phyloP scores from a whole-genome alignment of 2,113 vertebrate genomes.

The Kryptolebias marmoratus region DNA sequence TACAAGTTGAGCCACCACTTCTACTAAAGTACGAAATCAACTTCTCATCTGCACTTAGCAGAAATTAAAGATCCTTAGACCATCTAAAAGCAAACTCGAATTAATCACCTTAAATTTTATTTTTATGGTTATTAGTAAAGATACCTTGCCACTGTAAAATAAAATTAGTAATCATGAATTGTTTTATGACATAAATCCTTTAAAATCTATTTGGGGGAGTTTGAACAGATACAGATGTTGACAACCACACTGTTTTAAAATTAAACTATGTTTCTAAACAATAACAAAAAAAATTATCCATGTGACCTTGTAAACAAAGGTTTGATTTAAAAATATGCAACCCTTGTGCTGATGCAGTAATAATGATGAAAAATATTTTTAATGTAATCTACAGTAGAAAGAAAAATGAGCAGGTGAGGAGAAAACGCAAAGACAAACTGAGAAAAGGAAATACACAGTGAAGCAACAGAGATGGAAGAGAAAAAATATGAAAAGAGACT shows the following conservation, averaged over 20 bases:
- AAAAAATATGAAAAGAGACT: conserved; percentile 3
- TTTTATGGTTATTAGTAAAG: too few relatives aligned
- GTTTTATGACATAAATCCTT: not conserved
- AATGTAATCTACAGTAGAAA: conserved; percentile 25
- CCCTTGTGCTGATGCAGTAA: conserved; percentile 1
- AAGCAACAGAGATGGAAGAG: conserved; percentile 14
- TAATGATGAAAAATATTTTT: conserved; percentile 21
- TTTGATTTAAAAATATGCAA: conserved; percentile 8
- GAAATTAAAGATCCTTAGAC: too few relatives aligned
- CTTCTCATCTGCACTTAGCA: too few relatives aligned
- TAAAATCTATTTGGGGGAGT: not conserved
- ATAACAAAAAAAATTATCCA: not conserved
- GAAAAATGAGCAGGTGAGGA: conserved; percentile 22
- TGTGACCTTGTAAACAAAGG: not conserved
- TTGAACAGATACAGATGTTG: not conserved
- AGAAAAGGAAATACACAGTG: conserved; percentile 10
- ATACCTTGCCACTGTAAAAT: too few relatives aligned
- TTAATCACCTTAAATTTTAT: too few relatives aligned
- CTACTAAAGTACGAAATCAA: too few relatives aligned
- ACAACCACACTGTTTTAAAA: not conserved
- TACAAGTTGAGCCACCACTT: too few relatives aligned
- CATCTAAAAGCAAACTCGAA: too few relatives aligned
- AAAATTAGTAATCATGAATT: too few relatives aligned
- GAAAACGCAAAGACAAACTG: conserved; percentile 25
- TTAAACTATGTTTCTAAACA: not conserved